These are phyloP conservation scores for Poecilus cupreus DNA, from an alignment of 2,888 invertebrate genomes.

Conservation along the genomic window DNA sequence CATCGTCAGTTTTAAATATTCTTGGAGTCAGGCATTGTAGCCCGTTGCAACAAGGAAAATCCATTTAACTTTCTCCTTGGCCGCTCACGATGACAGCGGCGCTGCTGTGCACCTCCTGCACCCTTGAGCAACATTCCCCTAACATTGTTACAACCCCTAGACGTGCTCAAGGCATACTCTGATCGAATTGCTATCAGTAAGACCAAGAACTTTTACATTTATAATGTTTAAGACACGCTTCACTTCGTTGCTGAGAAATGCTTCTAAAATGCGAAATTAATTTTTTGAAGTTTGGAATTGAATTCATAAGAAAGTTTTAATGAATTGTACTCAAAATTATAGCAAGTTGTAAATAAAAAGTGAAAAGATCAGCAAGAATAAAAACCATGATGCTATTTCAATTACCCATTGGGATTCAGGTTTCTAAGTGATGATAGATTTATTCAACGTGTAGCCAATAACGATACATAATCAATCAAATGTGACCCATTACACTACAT, in stretches of 20 bases:
- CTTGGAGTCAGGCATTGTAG: slow-evolving; percentile 21
- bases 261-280: slow-evolving; percentile 19
- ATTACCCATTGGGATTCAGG: background rate
- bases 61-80: slow-evolving; percentile 50
- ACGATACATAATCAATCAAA: slow-evolving; percentile 23
- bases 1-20: background rate
- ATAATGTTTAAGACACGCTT: slow-evolving; percentile 42
- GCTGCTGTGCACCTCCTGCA: background rate
- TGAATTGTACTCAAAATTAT: too few species aligned
- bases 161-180: background rate
- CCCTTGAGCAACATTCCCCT: background rate
- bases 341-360: too few species aligned
- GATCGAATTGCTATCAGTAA: slow-evolving; percentile 36
- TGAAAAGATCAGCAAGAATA: background rate
- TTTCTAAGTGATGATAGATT: background rate
- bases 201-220: slow-evolving; percentile 46
- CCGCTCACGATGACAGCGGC: slow-evolving; percentile 9
- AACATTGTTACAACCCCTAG: slow-evolving; percentile 41
- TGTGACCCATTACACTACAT: slow-evolving; percentile 21
- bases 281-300: slow-evolving; percentile 22
- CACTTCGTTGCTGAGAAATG: slow-evolving; percentile 21
- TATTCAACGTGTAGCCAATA: background rate
- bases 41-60: slow-evolving; percentile 52
- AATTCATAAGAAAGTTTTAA: background rate
- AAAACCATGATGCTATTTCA: background rate